Evolutionary conservation across 1,140 invertebrate genomes (phyloP).

Genomic region (Drosophila jambulina): DNA sequence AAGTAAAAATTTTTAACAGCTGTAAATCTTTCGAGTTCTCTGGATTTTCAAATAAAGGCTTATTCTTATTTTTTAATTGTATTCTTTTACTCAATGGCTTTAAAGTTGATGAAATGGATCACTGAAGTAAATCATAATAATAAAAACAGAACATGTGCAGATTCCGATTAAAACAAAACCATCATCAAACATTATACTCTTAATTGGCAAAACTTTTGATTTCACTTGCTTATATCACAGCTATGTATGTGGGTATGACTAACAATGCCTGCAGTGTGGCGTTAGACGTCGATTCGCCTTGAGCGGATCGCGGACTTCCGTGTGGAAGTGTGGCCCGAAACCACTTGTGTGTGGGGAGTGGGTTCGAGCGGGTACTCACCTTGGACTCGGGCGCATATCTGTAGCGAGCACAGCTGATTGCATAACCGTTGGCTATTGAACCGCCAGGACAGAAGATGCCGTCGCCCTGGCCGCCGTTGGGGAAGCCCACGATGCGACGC

Average conservation of each 20-base stretch:
- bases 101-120: no score
- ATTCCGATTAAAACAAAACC: not conserved
- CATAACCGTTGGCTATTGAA: conserved; percentile 97
- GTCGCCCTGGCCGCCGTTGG: conserved; percentile 89
- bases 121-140: not conserved
- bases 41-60: not conserved
- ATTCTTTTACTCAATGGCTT: no score
- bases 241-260: conserved; percentile 7
- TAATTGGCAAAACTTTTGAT: conserved; percentile 4
- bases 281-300: conserved; percentile 7
- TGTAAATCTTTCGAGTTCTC: not conserved
- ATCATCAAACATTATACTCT: not conserved
- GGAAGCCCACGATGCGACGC: conserved; percentile 94
- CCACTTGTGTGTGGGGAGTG: conserved; percentile 22
- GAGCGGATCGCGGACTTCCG: conserved; percentile 25
- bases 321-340: conserved; percentile 21
- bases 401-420: conserved; percentile 95
- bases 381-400: conserved; percentile 92
- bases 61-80: not conserved
- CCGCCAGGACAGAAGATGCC: conserved; percentile 98
- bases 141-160: not conserved
- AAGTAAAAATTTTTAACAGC: not conserved
- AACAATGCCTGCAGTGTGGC: conserved; percentile 14
- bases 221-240: conserved; percentile 16
- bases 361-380: conserved; percentile 82